These are phyloP conservation scores for Tragelaphus oryx DNA, from an alignment of 2,797 vertebrate genomes.

Conservation along the genomic window DNA sequence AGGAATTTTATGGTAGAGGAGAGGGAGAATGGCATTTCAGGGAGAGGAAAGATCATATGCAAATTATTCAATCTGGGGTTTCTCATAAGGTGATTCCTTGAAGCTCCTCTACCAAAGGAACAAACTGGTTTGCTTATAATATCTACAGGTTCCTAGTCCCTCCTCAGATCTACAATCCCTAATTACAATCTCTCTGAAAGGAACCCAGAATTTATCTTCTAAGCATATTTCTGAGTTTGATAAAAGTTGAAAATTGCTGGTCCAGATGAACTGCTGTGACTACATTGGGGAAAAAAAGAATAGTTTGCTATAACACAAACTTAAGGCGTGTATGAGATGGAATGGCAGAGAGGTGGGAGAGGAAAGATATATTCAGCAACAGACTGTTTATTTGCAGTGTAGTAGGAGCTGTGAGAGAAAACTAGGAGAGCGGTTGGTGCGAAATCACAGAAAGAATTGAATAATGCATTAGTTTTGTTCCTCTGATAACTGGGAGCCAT, in stretches of 20 bases:
- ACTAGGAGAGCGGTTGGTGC: background rate
- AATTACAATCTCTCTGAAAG: background rate
- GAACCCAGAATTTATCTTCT: background rate
- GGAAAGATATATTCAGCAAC: background rate
- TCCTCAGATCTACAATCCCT: background rate
- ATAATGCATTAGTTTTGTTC: background rate
- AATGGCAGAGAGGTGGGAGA: background rate
- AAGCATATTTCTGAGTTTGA: background rate
- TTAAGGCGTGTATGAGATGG: background rate
- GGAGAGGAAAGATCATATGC: background rate
- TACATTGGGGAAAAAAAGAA: background rate
- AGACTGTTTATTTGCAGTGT: background rate
- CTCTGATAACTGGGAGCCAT: background rate
- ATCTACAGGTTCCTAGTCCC: background rate
- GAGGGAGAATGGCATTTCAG: slow-evolving; percentile 10
- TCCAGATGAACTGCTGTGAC: background rate
- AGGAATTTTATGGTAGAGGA: background rate
- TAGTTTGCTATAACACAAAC: background rate
- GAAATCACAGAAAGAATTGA: background rate
- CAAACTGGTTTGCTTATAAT: background rate
- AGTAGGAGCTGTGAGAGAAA: background rate
- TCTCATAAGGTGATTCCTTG: background rate
- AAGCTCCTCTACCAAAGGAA: background rate
- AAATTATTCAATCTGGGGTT: background rate
- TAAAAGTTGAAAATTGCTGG: background rate